Evolutionary conservation across 2,113 vertebrate species (phyloP).

Genomic region (Ictidomys tridecemlineatus): DNA sequence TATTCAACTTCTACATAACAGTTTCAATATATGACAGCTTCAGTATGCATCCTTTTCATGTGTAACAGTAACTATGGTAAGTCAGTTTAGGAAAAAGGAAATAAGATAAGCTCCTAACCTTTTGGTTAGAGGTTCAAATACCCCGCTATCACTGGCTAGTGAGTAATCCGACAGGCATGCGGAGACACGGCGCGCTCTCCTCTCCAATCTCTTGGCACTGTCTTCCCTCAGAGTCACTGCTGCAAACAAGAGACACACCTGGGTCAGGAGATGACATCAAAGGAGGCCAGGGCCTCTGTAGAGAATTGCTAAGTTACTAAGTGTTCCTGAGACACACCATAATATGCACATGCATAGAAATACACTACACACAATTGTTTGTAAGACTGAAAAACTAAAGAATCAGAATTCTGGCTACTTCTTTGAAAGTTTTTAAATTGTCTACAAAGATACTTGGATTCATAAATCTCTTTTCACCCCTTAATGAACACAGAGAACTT

Average conservation of each 20-base stretch:
- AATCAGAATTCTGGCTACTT: constrained; percentile 65
- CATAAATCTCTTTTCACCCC: background rate
- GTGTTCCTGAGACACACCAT: background rate
- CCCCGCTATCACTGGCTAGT: constrained; percentile 97
- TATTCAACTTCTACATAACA: too few species aligned
- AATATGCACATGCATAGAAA: background rate
- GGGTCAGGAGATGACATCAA: background rate
- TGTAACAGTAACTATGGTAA: background rate
- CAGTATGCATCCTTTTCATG: too few species aligned
- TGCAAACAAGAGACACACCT: constrained; percentile 76
- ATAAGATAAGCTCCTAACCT: constrained; percentile 89
- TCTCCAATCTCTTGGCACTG: constrained; percentile 91
- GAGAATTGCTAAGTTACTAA: background rate
- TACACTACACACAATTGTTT: background rate
- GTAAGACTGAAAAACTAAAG: constrained; percentile 43
- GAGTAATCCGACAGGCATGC: constrained; percentile 96
- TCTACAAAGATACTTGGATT: constrained; percentile 2
- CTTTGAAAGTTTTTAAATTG: background rate
- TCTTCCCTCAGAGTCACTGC: constrained; percentile 95
- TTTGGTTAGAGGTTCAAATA: constrained; percentile 97
- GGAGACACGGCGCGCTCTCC: constrained; percentile 94
- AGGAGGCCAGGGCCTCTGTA: background rate
- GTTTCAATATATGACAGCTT: background rate
- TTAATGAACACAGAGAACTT: background rate
- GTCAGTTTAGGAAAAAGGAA: background rate